Conservation (phyloP, 2,888 invertebrate genomes). For the Brachyopa scutellaris region DNA sequence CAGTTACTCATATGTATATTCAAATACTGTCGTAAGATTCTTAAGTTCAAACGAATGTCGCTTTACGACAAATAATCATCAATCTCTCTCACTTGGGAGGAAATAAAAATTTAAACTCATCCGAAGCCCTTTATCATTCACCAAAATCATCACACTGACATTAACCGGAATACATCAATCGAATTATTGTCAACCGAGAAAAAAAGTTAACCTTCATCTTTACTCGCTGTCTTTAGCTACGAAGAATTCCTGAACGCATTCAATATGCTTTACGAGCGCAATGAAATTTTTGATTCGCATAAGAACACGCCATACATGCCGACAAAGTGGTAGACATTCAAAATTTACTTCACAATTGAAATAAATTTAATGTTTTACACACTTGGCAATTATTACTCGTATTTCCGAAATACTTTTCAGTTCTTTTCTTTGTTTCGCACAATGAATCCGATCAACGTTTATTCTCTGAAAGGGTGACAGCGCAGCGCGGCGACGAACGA, state of each 20-base stretch:
- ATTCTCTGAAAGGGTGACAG: conserved; percentile 10
- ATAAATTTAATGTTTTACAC: conserved; percentile 36
- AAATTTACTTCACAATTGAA: conserved; percentile 37
- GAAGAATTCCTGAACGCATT: background rate
- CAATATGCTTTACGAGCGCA: conserved; percentile 30
- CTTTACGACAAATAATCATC: background rate
- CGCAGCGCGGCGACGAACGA: too few relatives aligned
- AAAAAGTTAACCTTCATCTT: background rate
- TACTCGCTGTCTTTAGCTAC: background rate
- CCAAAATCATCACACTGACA: conserved; percentile 30
- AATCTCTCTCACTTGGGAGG: conserved; percentile 34
- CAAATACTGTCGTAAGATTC: too few relatives aligned
- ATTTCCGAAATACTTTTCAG: conserved; percentile 1
- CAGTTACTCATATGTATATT: too few relatives aligned
- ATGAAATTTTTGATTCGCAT: conserved; percentile 56
- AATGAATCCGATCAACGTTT: conserved; percentile 6
- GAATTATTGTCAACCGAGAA: conserved; percentile 2
- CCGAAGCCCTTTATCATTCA: conserved; percentile 13
- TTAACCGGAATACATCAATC: conserved; percentile 48
- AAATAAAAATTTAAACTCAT: conserved; percentile 13
- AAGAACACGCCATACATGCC: conserved; percentile 37
- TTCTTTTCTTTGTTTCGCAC: conserved; percentile 1
- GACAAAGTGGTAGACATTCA: background rate
- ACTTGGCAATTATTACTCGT: conserved; percentile 31
- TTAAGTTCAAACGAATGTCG: too few relatives aligned